Evolutionary conservation across 2,888 invertebrate species (phyloP), one percentile per base, ranked within the genome.

Genomic region (Drosophila neotestacea): DNA sequence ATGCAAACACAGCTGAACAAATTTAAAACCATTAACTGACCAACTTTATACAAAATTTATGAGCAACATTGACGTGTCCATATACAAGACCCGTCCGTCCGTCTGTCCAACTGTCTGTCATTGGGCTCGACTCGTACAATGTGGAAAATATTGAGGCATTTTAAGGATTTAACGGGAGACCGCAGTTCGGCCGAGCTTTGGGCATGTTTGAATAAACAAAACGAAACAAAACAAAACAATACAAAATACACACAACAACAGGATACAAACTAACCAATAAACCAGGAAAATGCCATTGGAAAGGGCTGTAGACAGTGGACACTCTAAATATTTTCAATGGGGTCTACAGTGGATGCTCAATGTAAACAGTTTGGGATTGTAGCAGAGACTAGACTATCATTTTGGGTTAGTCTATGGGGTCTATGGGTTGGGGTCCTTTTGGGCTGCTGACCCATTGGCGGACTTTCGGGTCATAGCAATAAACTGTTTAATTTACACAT

Each of bases 1-100:
- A 54, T 38, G 50, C 41, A 30, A 58, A 44, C 55, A 50, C 50
- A 65, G 60, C 60, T 39, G 41, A 72, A 73, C 73, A 81, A 85
- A 87, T 87, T 84, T 85, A 69, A 88, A 84, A 74, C 85, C 88
- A 88, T 84, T 85, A 88, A 85, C 77, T 79, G 75, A 69, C 85
- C 76, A 66, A 78, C 69, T 69, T 70, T 47, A 65, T 81, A 51
- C 60, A 80, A 72, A 65, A 81, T 81, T 81, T 81, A 80, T 79
- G 67, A 81, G 54, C 64, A 61, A 6, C 79, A 79, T 66, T 77
- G 65, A 70, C 60, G 68, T 73, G 61, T 51, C 30, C 60, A 52
- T 42, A 28, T n/a, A 39, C 51, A 44, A 44, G 44, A 16, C 16
- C 4, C 16, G n/a, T 13, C 44, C 6, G n/a, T 41, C 4, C 10